Conservation (phyloP, 2,888 invertebrate genomes). For the Nesidiocoris tenuis region DNA sequence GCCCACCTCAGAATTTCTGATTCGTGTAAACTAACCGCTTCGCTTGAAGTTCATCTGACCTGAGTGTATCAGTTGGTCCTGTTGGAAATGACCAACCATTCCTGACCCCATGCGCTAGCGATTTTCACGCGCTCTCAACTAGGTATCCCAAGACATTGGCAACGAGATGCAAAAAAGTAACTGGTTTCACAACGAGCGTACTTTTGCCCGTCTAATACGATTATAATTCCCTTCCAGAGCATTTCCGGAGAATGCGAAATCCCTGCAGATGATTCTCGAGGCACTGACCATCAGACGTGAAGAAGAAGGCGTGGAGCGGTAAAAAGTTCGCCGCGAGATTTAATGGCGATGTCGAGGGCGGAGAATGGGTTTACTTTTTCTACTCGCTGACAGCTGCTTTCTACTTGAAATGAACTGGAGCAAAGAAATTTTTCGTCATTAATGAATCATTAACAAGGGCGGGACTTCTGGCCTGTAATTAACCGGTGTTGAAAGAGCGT, state of each 20-base stretch:
- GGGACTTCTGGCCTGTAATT: not conserved
- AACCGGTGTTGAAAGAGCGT: not conserved
- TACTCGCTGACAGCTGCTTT: not conserved
- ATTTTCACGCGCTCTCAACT: no score
- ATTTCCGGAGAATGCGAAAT: not conserved
- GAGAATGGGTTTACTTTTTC: not conserved
- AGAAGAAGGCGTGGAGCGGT: not conserved
- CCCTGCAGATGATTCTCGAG: not conserved
- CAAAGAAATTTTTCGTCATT: not conserved
- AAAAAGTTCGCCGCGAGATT: not conserved
- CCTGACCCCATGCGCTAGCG: no score
- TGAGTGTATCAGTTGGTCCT: no score
- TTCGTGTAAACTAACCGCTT: no score
- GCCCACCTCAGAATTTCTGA: no score
- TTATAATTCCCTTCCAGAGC: not conserved
- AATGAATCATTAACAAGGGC: not conserved
- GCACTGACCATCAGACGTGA: not conserved
- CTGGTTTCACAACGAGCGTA: not conserved
- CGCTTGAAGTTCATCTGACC: no score
- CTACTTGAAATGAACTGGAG: not conserved
- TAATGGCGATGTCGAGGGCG: not conserved
- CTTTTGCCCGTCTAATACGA: not conserved
- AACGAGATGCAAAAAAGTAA: not conserved
- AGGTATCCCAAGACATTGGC: no score
- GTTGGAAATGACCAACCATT: no score